phyloP scores from a whole-genome alignment of 2,888 invertebrate genomes.

The Deroplatys truncata region DNA sequence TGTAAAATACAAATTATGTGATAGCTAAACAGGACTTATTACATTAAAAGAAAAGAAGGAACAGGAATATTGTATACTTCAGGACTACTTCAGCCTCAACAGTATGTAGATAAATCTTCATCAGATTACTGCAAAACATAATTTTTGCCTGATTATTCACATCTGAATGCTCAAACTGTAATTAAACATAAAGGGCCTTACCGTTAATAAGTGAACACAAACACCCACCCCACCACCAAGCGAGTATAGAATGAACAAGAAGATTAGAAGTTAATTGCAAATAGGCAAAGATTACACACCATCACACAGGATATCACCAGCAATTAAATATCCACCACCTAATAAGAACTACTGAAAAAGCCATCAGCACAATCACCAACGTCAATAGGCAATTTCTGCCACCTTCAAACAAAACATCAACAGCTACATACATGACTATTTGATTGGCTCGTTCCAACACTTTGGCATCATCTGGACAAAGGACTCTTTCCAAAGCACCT shows the following conservation, averaged over 20 bases:
- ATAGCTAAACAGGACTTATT: too few species aligned
- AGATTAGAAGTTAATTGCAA: not conserved
- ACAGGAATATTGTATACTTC: too few species aligned
- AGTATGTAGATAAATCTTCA: too few species aligned
- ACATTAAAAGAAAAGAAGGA: too few species aligned
- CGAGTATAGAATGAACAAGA: not conserved
- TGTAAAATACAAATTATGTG: too few species aligned
- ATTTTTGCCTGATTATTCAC: too few species aligned
- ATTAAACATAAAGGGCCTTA: too few species aligned
- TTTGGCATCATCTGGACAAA: slow-evolving; percentile 69
- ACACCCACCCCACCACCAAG: not conserved
- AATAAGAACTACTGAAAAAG: too few species aligned
- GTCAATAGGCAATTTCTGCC: not conserved
- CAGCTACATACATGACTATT: slow-evolving; percentile 75
- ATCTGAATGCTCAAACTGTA: too few species aligned
- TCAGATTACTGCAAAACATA: too few species aligned
- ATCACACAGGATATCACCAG: not conserved
- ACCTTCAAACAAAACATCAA: not conserved
- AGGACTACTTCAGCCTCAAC: too few species aligned
- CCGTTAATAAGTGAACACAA: not conserved
- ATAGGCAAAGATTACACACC: not conserved
- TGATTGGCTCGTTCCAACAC: slow-evolving; percentile 82
- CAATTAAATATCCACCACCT: slow-evolving; percentile 8
- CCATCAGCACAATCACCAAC: too few species aligned
- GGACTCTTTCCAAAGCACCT: slow-evolving; percentile 54